Evolutionary conservation across 23 tunicate species (phyloP).

Genomic region (Trididemnum miniatum): DNA sequence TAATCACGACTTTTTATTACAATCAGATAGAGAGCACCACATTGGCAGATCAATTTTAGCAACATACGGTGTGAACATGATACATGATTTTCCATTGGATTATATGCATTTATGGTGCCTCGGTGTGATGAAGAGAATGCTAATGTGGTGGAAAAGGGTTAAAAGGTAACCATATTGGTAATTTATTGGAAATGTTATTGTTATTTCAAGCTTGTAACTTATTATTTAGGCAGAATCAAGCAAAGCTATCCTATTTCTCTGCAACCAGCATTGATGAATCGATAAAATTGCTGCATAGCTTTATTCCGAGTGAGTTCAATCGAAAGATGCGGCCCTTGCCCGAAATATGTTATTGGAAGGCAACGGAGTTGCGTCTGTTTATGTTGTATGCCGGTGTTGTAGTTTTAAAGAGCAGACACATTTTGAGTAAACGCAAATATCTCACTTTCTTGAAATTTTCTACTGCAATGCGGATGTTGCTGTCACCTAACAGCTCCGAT

Average conservation of each 20-base stretch:
- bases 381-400: conserved; percentile 34
- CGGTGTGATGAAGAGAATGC: conserved; percentile 45
- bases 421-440: not conserved
- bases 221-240: not conserved
- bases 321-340: conserved; percentile 35
- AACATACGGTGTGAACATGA: conserved; percentile 34
- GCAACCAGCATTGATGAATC: not conserved
- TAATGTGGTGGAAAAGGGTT: conserved; percentile 57
- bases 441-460: conserved; percentile 30
- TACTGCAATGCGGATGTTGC: conserved; percentile 26
- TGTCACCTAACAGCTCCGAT: not conserved
- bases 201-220: too few species aligned
- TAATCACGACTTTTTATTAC: conserved; percentile 17
- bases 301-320: conserved; percentile 46
- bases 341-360: conserved; percentile 43
- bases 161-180: conserved; percentile 22
- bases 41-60: conserved; percentile 38
- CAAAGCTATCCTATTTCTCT: not conserved
- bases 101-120: conserved; percentile 63
- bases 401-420: not conserved
- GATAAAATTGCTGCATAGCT: not conserved
- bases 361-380: conserved; percentile 43
- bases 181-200: too few species aligned
- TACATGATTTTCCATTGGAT: conserved; percentile 32
- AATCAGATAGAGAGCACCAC: conserved; percentile 34